Base-by-base conservation (phyloP, 2,797 vertebrate genomes). In the Pristis pectinata region DNA sequence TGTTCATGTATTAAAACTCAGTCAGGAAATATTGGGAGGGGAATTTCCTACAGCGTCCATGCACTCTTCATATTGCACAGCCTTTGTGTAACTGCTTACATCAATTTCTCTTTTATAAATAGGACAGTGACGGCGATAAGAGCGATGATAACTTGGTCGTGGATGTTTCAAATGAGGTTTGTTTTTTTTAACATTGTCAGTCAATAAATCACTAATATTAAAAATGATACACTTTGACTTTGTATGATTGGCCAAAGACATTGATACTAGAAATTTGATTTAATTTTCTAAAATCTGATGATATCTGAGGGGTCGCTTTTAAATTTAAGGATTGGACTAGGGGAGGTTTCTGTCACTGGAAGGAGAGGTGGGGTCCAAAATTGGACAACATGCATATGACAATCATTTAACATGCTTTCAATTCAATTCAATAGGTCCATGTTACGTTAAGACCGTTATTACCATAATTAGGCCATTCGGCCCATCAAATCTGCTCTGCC, bases 101-200 rank as follows among this genome's bases (percentile, higher is more conserved):
- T 37, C 37, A 24, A 67, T 94, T 5, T 74, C 6, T 24, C 17
- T 89, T 34, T 53, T 93, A 34, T 93, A 91, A 80, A 11, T 96
- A 98, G 98, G 98, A 98, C 79, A 98, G 98, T 0, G 98, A 98
- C 1, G 98, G 97, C 83, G 98, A 98, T 95, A 98, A 97, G 96
- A 98, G 98, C 0, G 98, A 98, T 80, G 97, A 97, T 96, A 98
- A 98, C 96, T 96, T 98, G 3, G 98, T 98, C 6, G 98, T 98
- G 96, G 98, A 98, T 1, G 97, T 97, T 95, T 97, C 97, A 94
- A 97, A 97, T 93, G 98, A 98, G 97, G 98, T 98, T 80, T 96
- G 97, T 95, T 5, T 83, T 44, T 59, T 49, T n/a, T 53, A 37
- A 5, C 85, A 89, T 49, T 53, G 10, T 27, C 8, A 44, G 4